Conservation (phyloP, 2,888 invertebrate genomes). For the Osmoderma eremita region DNA sequence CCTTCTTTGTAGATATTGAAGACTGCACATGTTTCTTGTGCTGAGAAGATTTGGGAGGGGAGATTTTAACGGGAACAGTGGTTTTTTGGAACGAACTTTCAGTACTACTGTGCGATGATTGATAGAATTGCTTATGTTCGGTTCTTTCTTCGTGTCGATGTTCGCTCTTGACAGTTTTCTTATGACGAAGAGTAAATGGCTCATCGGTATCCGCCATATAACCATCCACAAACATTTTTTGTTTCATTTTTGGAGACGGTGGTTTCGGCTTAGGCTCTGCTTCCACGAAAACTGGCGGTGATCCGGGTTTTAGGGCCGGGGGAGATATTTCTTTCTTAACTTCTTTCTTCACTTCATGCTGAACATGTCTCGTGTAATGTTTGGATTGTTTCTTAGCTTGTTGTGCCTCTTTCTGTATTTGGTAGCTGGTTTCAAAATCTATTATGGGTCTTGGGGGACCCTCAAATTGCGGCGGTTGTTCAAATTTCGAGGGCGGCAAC, state of each 20-base stretch:
- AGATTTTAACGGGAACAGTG: slow-evolving; percentile 44
- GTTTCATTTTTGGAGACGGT: slow-evolving; percentile 67
- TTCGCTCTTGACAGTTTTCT: slow-evolving; percentile 55
- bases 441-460: slow-evolving; percentile 61
- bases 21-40: slow-evolving; percentile 59
- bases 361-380: slow-evolving; percentile 52
- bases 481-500: slow-evolving; percentile 68
- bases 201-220: slow-evolving; percentile 80
- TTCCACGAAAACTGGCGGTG: slow-evolving; percentile 61
- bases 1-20: slow-evolving; percentile 61
- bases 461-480: slow-evolving; percentile 64
- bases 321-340: slow-evolving; percentile 54
- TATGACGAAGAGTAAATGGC: slow-evolving; percentile 61
- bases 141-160: slow-evolving; percentile 56
- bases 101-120: slow-evolving; percentile 54
- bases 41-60: slow-evolving; percentile 54
- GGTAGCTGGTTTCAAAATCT: slow-evolving; percentile 56
- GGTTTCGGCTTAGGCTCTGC: slow-evolving; percentile 59
- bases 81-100: slow-evolving; percentile 54
- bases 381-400: slow-evolving; percentile 57
- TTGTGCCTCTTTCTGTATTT: slow-evolving; percentile 51
- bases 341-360: slow-evolving; percentile 47
- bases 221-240: slow-evolving; percentile 67
- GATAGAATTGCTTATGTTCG: slow-evolving; percentile 56
- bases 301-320: slow-evolving; percentile 61